phyloP scores from a whole-genome alignment of 2,797 vertebrate genomes.

The Hyperoplus immaculatus region DNA sequence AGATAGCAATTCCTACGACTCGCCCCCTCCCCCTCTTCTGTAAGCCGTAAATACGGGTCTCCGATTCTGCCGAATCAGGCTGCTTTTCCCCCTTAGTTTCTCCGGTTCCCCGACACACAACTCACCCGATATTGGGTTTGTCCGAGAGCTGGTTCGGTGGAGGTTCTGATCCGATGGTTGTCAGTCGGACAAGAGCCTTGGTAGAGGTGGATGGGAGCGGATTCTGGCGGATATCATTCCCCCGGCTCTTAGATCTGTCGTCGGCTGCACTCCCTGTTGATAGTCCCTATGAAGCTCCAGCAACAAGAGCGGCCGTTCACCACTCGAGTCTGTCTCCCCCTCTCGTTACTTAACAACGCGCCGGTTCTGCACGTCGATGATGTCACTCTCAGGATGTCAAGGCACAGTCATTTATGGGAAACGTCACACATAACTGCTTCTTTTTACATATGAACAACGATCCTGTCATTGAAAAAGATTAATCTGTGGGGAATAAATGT shows the following conservation, averaged over 20 bases:
- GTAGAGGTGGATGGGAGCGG: slow-evolving; percentile 90
- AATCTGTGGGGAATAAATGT: background rate
- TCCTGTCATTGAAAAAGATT: too few relatives aligned
- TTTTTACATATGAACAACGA: background rate
- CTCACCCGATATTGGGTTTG: slow-evolving; percentile 88
- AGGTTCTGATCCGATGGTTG: slow-evolving; percentile 89
- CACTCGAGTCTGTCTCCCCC: slow-evolving; percentile 67
- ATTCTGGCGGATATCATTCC: slow-evolving; percentile 88
- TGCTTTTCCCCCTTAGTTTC: slow-evolving; percentile 88
- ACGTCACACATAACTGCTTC: slow-evolving; percentile 45
- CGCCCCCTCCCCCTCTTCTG: slow-evolving; percentile 79
- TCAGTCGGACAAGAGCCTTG: slow-evolving; percentile 83
- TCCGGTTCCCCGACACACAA: slow-evolving; percentile 71
- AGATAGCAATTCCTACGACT: slow-evolving; percentile 55
- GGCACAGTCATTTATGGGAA: slow-evolving; percentile 42
- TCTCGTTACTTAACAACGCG: slow-evolving; percentile 79
- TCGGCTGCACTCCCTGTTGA: slow-evolving; percentile 81
- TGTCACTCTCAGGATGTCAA: slow-evolving; percentile 73
- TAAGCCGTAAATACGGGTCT: slow-evolving; percentile 77
- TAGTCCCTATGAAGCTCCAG: slow-evolving; percentile 78
- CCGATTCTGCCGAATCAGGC: slow-evolving; percentile 71
- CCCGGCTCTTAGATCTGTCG: slow-evolving; percentile 77
- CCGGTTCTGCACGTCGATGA: slow-evolving; percentile 77
- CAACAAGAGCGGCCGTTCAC: slow-evolving; percentile 64
- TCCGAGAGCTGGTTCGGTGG: slow-evolving; percentile 83